A percentile compares a stretch with the other conserved stretches of the same genome.
These are phyloP conservation scores for Ladona fulva DNA, from an alignment of 1,140 invertebrate genomes.

Conservation along the genomic window DNA sequence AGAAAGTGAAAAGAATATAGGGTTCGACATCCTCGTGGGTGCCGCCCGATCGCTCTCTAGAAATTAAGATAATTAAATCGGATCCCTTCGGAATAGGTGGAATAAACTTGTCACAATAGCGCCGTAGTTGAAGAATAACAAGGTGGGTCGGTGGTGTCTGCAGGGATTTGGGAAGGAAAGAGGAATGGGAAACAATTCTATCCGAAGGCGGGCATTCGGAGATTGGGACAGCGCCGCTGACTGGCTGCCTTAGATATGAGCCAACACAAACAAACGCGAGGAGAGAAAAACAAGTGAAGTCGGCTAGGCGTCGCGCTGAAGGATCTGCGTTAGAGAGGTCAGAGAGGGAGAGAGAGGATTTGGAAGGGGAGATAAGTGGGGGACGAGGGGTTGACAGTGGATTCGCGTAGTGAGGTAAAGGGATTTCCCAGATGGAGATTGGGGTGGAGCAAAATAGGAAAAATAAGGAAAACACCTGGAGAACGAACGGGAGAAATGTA, in stretches of 20 bases:
- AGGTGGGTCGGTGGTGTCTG: not conserved
- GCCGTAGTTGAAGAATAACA: too few species aligned
- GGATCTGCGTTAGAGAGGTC: not conserved
- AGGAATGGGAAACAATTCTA: not conserved
- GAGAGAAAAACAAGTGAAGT: constrained; percentile 1
- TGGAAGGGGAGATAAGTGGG: not conserved
- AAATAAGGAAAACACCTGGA: not conserved
- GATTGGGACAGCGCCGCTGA: not conserved
- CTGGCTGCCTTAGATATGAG: not conserved
- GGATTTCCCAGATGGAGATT: not conserved
- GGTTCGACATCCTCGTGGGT: too few species aligned
- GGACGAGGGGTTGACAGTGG: not conserved
- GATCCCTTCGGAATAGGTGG: too few species aligned
- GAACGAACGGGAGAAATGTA: not conserved
- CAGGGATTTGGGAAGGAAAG: not conserved
- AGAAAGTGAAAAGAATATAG: too few species aligned
- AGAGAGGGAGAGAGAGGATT: not conserved
- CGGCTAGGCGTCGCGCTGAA: not conserved
- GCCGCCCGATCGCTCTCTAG: too few species aligned
- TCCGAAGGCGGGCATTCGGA: not conserved
- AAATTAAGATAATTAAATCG: too few species aligned
- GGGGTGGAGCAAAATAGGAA: too few species aligned
- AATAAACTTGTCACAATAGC: too few species aligned
- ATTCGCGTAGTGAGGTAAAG: not conserved
- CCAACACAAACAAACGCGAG: not conserved